Evolutionary conservation across 2,888 invertebrate genomes (phyloP).

Genomic region (Dorcus hopei): DNA sequence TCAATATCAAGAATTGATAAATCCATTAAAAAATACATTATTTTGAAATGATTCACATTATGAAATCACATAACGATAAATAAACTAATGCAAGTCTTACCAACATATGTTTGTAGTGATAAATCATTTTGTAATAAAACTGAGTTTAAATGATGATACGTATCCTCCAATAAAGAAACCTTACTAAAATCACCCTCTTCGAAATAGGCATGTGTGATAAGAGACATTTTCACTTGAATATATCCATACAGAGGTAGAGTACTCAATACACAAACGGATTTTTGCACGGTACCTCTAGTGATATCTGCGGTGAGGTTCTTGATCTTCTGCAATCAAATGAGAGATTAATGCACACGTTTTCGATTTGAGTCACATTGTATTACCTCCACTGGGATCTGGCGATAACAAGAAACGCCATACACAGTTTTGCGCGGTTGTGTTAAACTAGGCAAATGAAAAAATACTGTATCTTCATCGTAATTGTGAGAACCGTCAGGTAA

Average conservation of each 20-base stretch:
- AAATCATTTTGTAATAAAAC: slow-evolving; percentile 66
- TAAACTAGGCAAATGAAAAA: slow-evolving; percentile 90
- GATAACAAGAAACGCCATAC: slow-evolving; percentile 95
- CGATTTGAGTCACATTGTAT: neutral
- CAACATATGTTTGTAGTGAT: slow-evolving; percentile 65
- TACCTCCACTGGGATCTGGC: slow-evolving; percentile 95
- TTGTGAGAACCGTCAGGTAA: slow-evolving; percentile 98
- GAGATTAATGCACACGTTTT: neutral
- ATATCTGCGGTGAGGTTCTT: slow-evolving; percentile 91
- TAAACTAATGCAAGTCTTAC: slow-evolving; percentile 46
- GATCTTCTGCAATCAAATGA: slow-evolving; percentile 66
- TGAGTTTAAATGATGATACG: slow-evolving; percentile 86
- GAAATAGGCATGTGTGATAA: slow-evolving; percentile 97
- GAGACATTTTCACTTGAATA: slow-evolving; percentile 89
- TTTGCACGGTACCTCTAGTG: slow-evolving; percentile 96
- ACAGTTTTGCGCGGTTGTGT: slow-evolving; percentile 80
- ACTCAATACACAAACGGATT: slow-evolving; percentile 94
- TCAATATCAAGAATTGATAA: neutral
- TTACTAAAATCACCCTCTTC: slow-evolving; percentile 91
- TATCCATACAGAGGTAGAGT: slow-evolving; percentile 89
- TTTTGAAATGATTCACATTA: neutral
- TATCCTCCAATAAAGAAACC: slow-evolving; percentile 84
- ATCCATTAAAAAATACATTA: neutral
- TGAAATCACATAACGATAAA: neutral
- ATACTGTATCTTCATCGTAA: slow-evolving; percentile 91